Evolutionary conservation across 2,888 invertebrate species (phyloP).

Genomic region (Dione juno): DNA sequence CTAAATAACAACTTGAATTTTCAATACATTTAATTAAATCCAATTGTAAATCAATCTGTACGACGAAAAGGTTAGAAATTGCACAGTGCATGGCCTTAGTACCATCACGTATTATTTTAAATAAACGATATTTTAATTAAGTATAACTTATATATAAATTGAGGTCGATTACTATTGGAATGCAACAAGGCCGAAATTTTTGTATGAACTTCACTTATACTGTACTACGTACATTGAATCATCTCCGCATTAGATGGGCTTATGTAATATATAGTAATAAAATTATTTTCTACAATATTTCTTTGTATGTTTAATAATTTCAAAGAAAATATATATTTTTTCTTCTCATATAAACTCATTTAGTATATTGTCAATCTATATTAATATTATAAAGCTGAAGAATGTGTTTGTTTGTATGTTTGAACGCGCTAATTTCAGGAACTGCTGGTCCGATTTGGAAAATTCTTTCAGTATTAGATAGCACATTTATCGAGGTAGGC

Average conservation of each 20-base stretch:
- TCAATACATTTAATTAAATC: too few species aligned
- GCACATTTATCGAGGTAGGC: too few species aligned
- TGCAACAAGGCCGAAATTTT: slow-evolving; percentile 28
- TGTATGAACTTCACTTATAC: slow-evolving; percentile 19
- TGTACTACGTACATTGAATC: slow-evolving; percentile 6
- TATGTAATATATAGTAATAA: slow-evolving; percentile 17
- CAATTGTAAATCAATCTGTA: not conserved
- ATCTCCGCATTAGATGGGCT: slow-evolving; percentile 2
- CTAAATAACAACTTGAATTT: too few species aligned
- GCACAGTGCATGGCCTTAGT: not conserved
- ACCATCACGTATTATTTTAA: slow-evolving; percentile 15
- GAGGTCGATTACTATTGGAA: slow-evolving; percentile 22
- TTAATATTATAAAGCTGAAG: too few species aligned
- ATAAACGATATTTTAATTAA: slow-evolving; percentile 28
- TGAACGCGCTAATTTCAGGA: too few species aligned
- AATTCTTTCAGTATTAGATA: too few species aligned
- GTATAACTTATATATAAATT: slow-evolving; percentile 24
- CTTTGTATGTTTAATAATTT: too few species aligned
- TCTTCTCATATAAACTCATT: too few species aligned
- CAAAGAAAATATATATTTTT: too few species aligned
- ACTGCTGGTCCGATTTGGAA: too few species aligned
- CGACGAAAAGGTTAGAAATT: slow-evolving; percentile 18
- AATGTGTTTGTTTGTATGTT: too few species aligned
- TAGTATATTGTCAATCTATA: too few species aligned
- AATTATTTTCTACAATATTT: not conserved